A percentile compares a stretch with the other conserved stretches of the same genome.
Evolutionary conservation across 2,797 vertebrate genomes (phyloP).

Genomic region (Microhierax caerulescens): DNA sequence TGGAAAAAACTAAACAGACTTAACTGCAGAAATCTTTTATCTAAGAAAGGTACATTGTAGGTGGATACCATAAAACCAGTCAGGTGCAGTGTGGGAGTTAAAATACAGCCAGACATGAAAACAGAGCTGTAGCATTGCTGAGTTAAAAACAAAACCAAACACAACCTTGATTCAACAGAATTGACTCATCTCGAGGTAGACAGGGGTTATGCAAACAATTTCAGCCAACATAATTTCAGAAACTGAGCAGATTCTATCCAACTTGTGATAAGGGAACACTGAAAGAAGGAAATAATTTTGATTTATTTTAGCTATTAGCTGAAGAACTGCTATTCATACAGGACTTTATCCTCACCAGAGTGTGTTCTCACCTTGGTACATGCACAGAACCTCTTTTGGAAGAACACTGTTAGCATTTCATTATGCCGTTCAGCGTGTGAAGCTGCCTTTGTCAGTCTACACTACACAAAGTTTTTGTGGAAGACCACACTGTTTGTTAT

Average conservation of each 20-base stretch:
- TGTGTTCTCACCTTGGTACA: background rate
- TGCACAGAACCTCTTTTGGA: background rate
- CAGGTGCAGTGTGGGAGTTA: slow-evolving; percentile 17
- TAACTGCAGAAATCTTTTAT: background rate
- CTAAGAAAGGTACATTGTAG: background rate
- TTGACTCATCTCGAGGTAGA: background rate
- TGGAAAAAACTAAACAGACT: slow-evolving; percentile 19
- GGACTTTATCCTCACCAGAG: background rate
- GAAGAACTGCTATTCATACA: background rate
- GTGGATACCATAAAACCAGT: background rate
- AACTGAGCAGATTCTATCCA: background rate
- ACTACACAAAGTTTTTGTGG: rapidly evolving
- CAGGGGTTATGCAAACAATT: background rate
- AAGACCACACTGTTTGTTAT: background rate
- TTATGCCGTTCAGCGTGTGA: rapidly evolving
- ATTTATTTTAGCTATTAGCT: background rate
- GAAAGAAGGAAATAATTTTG: background rate
- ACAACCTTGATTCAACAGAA: background rate
- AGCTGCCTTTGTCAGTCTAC: background rate
- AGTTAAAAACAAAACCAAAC: slow-evolving; percentile 10
- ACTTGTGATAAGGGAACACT: background rate
- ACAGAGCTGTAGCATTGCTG: background rate
- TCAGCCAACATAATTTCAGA: background rate
- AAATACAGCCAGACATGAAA: background rate
- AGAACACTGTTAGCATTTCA: background rate